Evolutionary conservation across 2,888 invertebrate genomes (phyloP), one percentile per base, ranked within the genome.

Genomic region (Melinopterus prodromus): DNA sequence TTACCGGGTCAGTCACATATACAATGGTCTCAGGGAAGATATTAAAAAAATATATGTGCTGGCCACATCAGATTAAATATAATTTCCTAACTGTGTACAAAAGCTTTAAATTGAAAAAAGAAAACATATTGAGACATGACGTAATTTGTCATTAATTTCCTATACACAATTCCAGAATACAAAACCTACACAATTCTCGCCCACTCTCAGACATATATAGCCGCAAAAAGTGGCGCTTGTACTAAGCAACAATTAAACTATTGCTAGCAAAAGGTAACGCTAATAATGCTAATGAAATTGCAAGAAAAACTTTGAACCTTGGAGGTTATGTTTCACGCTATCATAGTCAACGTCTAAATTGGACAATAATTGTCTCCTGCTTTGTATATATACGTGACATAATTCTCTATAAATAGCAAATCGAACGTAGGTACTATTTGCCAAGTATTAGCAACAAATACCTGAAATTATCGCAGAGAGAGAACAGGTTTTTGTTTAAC

Each of bases 391-490:
- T 74, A 74, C 4, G 15, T 74, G 74, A 74, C 26, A 74, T 74
- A 74, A 74, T 36, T 37, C 6, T 26, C 74, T 74, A 74, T 74
- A 74, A 74, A 74, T 74, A 74, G 74, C 53, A 1, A 74, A 74
- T 35, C 36, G 15, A 16, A 16, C 71, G 9, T 26, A 16, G 16
- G 9, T 26, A 26, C 74, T 35, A 74, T 36, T 53, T 53, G 53
- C 12, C 53, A 12, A 35, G 26, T 26, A 36, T 35, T 74, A 74
- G 12, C 53, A 74, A 74, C 74, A 74, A 74, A 74, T 74, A 74
- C 74, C 74, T 74, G 74, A 74, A 74, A 74, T 74, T 74, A 7
- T 35, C 15, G 12, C 53, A 53, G 2, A 53, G 3, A 53, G 3
- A 74, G 35, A 74, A 74, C 74, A n/a, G 36, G 74, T 74, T 74